Base-by-base conservation (phyloP, 1,140 invertebrate species). In the Sitodiplosis mosellana region DNA sequence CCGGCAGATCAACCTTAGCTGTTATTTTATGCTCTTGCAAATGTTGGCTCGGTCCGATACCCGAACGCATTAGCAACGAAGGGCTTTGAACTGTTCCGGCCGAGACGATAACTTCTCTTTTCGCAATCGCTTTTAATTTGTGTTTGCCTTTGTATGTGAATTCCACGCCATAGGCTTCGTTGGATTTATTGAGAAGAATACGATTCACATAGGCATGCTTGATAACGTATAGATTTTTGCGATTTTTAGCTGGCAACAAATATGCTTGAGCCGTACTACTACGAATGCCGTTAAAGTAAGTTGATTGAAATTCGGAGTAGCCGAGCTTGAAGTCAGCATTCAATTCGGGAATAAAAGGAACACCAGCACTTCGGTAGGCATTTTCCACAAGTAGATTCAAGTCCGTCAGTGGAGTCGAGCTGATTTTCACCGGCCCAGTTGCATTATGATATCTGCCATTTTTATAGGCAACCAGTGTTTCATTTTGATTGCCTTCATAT, bases 261-360 rank as follows among this genome's bases (percentile, higher is more conserved):
- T 76, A 76, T 2, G 75, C 74, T 48, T 60, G 65, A 36, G 74
- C 73, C 6, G 73, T 73, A 52, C 75, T 76, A 50, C 72, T 62
- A 22, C 78, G 62, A 1, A 63, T 66, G 3, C 76, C 75, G n/a
- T n/a, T n/a, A n/a, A n/a, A n/a, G n/a, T n/a, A n/a, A n/a, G n/a
- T n/a, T n/a, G n/a, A n/a, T n/a, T n/a, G n/a, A n/a, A n/a, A 42
- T 77, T 71, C 38, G 56, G 61, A n/a, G 69, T 66, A 0, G 69
- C 73, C 75, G 50, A 69, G 63, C 49, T 61, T 55, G 18, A 57
- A 54, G 45, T 64, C 64, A n/a, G 59, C 62, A 47, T 67, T 69
- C 10, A 66, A 63, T 36, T 68, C 64, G 12, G 61, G 45, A 33
- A 45, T 22, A 21, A 45, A 6, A 3, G 5, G 4, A 19, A 15